phyloP scores from a whole-genome alignment of 2,888 invertebrate genomes.

The Galeopsomyia nigrocyanea region DNA sequence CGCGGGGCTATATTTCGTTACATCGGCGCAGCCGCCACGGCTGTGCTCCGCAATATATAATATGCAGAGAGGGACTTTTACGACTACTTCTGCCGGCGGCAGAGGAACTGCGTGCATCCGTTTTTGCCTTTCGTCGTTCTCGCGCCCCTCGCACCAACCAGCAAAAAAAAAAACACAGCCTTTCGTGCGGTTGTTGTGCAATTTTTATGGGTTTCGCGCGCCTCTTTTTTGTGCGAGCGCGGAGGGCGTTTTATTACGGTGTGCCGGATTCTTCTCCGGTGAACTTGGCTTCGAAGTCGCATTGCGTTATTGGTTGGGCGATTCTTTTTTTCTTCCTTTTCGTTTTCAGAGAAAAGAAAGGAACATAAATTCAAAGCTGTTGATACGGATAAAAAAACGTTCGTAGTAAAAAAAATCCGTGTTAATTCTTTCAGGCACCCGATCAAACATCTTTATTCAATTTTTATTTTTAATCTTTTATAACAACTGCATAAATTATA shows the following conservation, averaged over 20 bases:
- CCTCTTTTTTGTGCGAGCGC: slow-evolving; percentile 3
- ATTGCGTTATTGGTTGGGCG: slow-evolving; percentile 26
- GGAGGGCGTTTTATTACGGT: slow-evolving; percentile 23
- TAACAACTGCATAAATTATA: too few relatives aligned
- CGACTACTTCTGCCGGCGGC: slow-evolving; percentile 31
- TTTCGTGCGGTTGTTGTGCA: slow-evolving; percentile 33
- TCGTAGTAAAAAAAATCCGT: too few relatives aligned
- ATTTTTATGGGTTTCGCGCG: slow-evolving; percentile 34
- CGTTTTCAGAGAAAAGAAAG: too few relatives aligned
- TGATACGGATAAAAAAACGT: too few relatives aligned
- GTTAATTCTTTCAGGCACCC: too few relatives aligned
- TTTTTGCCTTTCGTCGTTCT: slow-evolving; percentile 19
- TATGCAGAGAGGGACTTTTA: slow-evolving; percentile 34
- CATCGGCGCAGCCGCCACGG: neutral
- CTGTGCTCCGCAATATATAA: slow-evolving; percentile 16
- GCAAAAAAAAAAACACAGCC: slow-evolving; percentile 13
- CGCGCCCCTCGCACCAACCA: neutral
- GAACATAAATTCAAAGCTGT: too few relatives aligned
- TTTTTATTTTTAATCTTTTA: too few relatives aligned
- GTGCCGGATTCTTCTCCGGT: slow-evolving; percentile 4
- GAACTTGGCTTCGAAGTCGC: slow-evolving; percentile 9
- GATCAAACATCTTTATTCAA: too few relatives aligned
- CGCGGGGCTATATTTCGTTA: slow-evolving; percentile 8
- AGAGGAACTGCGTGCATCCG: slow-evolving; percentile 12
- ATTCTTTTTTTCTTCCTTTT: too few relatives aligned